These are phyloP conservation scores for Nymphalis io DNA, from an alignment of 1,140 invertebrate species.

Conservation along the genomic window DNA sequence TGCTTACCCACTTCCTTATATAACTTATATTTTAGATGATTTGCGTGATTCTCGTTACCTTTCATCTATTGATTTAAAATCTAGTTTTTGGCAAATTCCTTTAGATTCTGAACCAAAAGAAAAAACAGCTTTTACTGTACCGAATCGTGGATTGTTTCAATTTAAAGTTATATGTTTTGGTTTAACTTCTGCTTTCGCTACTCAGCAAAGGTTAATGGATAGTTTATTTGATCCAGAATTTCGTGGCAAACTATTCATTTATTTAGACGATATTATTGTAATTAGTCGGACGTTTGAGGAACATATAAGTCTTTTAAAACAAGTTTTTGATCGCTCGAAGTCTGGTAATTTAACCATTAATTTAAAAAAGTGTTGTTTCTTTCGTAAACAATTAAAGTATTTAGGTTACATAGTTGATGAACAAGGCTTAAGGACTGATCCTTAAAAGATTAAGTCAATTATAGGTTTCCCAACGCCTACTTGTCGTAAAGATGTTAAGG, in stretches of 20 bases:
- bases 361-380: conserved; percentile 60
- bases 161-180: not conserved
- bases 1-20: conserved; percentile 19
- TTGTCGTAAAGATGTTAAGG: too few species aligned
- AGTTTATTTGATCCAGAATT: not conserved
- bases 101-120: conserved; percentile 39
- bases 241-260: not conserved
- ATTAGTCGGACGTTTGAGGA: not conserved
- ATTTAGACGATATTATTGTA: conserved; percentile 1
- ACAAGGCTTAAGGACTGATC: conserved; percentile 58
- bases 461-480: too few species aligned
- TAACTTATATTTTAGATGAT: conserved; percentile 8
- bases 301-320: conserved; percentile 9
- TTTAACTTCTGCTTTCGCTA: not conserved
- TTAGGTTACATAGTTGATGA: conserved; percentile 55
- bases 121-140: not conserved
- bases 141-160: not conserved
- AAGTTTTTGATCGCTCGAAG: conserved; percentile 25
- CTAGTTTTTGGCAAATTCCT: conserved; percentile 59
- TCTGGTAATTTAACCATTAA: conserved; percentile 40
- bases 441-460: conserved; percentile 41
- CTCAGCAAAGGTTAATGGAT: not conserved
- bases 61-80: conserved; percentile 53
- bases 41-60: conserved; percentile 13
- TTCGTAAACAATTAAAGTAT: conserved; percentile 49